Base-by-base conservation (phyloP, 2,888 invertebrate species). In the Leptinotarsa haldemani region DNA sequence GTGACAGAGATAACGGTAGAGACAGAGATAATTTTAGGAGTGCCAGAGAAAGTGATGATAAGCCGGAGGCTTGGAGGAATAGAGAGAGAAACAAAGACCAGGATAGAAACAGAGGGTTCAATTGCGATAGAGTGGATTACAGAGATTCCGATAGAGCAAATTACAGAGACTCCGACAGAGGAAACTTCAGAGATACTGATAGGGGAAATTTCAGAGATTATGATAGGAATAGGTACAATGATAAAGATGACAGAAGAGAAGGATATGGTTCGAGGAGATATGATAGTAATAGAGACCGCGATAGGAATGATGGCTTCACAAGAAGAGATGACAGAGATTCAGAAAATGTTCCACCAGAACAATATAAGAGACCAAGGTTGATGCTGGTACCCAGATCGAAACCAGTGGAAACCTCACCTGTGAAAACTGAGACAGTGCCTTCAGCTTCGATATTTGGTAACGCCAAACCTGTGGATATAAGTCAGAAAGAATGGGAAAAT, bases 401-500 rank as follows among this genome's bases (percentile, higher is more conserved):
- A 81, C 95, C 96, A 1, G 88, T 91, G 48, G 94, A 92, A 71
- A 73, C 70, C 47, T 69, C 83, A 52, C 88, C 83, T 73, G 78
- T 69, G 78, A 86, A 70, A 71, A 67, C 88, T 0, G 89, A 84
- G 47, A 88, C 84, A 13, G 90, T 89, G 68, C 88, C 92, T 2
- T 90, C 93, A 0, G 91, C 93, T 65, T 94, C 93, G 73, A 97
- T 98, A 80, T 98, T 98, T 86, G 98, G 98, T n/a, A 94, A 92
- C 47, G 98, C 98, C 20, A 96, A 95, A 86, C 98, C 98, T 0
- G 98, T 98, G 0, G 97, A 98, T 86, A 98, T 98, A 2, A 93
- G 95, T 69, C 94, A 95, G 64, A 92, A 94, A 81, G 97, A 97
- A 84, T 90, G 95, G 70, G 95, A 97, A 89, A 97, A 98, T 78